Evolutionary conservation across 2,888 invertebrate genomes (phyloP).

Genomic region (Tipula confusa): DNA sequence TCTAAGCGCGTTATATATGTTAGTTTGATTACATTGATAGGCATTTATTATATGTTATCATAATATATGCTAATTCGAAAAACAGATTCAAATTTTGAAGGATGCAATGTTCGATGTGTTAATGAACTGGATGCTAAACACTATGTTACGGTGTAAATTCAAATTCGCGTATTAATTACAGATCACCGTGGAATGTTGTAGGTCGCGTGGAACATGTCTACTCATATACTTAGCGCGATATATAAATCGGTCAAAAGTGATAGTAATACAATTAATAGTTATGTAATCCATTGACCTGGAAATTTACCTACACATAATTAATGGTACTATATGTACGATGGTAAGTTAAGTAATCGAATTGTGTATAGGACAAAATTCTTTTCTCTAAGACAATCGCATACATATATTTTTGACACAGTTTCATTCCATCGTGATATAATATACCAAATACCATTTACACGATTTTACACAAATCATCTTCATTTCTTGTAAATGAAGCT

Average conservation of each 20-base stretch:
- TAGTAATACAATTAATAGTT: neutral
- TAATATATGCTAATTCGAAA: no score
- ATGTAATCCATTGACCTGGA: slow-evolving; percentile 12
- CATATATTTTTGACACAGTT: neutral
- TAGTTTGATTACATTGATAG: no score
- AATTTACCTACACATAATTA: neutral
- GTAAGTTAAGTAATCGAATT: neutral
- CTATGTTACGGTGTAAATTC: no score
- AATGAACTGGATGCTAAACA: no score
- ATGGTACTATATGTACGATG: neutral
- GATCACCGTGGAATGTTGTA: no score
- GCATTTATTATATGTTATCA: no score
- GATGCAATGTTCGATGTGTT: no score
- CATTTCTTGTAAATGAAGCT: neutral
- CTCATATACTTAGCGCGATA: no score
- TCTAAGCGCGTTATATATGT: no score
- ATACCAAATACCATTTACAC: neutral
- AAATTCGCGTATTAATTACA: no score
- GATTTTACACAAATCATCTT: slow-evolving; percentile 15
- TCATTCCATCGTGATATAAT: neutral
- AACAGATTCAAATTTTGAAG: no score
- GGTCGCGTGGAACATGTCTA: no score
- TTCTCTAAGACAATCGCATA: neutral
- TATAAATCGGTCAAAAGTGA: neutral
- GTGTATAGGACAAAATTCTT: neutral